Conservation (phyloP, 2,797 vertebrate species). For the Pangasius macronema region DNA sequence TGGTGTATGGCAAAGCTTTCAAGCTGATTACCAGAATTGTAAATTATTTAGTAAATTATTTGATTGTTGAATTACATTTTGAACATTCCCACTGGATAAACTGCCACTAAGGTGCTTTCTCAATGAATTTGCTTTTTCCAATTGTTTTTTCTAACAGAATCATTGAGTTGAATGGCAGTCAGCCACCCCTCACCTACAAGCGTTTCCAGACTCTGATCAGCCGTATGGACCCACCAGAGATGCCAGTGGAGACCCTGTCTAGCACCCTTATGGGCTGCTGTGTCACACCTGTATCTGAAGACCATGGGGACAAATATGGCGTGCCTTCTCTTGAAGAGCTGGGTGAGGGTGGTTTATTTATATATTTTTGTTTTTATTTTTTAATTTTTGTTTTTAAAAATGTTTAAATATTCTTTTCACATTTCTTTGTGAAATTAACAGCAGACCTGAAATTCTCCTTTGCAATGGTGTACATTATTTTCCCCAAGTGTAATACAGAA, state of each 20-base stretch:
- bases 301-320: slow-evolving; percentile 78
- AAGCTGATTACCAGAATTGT: background rate
- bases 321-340: slow-evolving; percentile 80
- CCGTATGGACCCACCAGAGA: slow-evolving; percentile 74
- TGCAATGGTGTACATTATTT: background rate
- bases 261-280: slow-evolving; percentile 71
- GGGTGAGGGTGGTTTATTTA: slow-evolving; percentile 63
- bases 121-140: background rate
- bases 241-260: slow-evolving; percentile 73
- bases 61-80: background rate
- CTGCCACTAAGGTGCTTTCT: background rate
- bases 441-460: background rate
- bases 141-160: slow-evolving; percentile 61
- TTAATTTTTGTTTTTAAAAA: too few relatives aligned
- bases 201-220: slow-evolving; percentile 81
- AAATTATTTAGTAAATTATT: background rate
- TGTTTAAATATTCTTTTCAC: background rate
- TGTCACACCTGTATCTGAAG: slow-evolving; percentile 73
- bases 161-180: slow-evolving; percentile 76
- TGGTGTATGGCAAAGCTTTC: background rate
- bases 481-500: background rate
- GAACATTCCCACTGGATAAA: background rate
- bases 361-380: background rate
- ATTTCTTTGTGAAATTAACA: background rate
- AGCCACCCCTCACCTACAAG: slow-evolving; percentile 81